phyloP scores from a whole-genome alignment of 2,113 vertebrate genomes.

The Rhagologus leucostigma region DNA sequence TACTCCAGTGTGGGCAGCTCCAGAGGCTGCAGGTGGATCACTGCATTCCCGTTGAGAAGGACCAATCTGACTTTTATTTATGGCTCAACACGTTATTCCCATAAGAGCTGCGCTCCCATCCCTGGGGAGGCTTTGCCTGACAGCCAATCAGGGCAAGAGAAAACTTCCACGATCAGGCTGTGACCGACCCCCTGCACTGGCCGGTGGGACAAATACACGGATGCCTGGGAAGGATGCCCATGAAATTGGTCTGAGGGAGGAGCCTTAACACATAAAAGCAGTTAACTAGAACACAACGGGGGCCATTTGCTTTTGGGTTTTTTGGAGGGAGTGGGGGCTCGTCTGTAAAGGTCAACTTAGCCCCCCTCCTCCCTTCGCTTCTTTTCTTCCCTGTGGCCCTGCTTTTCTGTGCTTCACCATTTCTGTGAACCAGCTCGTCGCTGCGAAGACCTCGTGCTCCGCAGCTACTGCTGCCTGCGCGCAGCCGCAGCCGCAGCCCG shows the following conservation, averaged over 20 bases:
- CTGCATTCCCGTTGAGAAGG: background rate
- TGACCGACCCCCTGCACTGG: background rate
- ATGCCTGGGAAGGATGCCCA: background rate
- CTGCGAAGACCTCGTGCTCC: background rate
- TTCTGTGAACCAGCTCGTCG: background rate
- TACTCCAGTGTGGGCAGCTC: background rate
- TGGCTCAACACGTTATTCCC: too few species aligned
- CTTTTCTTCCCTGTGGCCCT: background rate
- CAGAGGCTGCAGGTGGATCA: background rate
- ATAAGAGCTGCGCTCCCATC: background rate
- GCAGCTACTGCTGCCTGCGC: background rate
- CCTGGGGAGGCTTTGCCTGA: background rate
- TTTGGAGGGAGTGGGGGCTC: background rate
- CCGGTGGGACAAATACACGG: background rate
- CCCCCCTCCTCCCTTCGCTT: background rate
- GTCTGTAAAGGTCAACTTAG: background rate
- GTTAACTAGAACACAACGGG: background rate
- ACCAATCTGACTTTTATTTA: background rate
- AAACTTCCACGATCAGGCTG: background rate
- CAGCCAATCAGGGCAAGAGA: too few species aligned
- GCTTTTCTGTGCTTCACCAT: background rate
- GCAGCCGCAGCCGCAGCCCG: too few species aligned
- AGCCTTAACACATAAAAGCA: background rate
- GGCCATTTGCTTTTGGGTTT: background rate
- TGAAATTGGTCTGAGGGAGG: background rate